These are phyloP conservation scores for Xestoiulus laeticollis DNA, from an alignment of 2,888 invertebrate species.

Conservation along the genomic window DNA sequence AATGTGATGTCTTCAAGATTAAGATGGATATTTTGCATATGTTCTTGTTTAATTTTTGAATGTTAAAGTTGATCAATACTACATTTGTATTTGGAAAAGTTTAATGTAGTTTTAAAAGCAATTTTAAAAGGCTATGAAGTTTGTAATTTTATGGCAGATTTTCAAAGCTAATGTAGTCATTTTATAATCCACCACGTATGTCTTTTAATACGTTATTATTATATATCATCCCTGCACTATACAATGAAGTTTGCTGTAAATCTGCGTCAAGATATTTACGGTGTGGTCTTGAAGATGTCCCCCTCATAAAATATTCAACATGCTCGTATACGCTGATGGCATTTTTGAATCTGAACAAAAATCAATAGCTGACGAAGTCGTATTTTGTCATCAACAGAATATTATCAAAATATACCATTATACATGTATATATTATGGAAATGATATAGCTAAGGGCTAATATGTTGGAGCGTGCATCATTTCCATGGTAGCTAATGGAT, in stretches of 20 bases:
- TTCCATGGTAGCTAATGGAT: constrained; percentile 18
- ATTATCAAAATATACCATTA: constrained; percentile 1
- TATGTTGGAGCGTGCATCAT: neutral
- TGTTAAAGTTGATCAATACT: no score
- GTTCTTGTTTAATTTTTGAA: no score
- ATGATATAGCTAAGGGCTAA: constrained; percentile 16
- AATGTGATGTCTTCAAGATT: no score
- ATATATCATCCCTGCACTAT: neutral
- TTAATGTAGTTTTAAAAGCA: no score
- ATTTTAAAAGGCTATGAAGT: neutral
- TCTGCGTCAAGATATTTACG: neutral
- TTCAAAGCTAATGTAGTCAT: neutral
- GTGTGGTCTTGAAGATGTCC: neutral
- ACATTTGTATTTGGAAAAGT: no score
- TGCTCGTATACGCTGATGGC: neutral
- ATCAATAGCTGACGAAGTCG: constrained; percentile 8
- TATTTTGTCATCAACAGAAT: constrained; percentile 1
- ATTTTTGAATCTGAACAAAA: constrained; percentile 12
- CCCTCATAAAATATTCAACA: neutral
- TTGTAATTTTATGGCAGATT: neutral
- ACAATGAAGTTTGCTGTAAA: neutral
- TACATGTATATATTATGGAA: neutral
- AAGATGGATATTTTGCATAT: no score
- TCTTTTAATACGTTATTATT: neutral
- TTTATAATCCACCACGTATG: neutral